These are phyloP conservation scores for Scaptomyza reducta DNA, from an alignment of 2,888 invertebrate species.

Conservation along the genomic window DNA sequence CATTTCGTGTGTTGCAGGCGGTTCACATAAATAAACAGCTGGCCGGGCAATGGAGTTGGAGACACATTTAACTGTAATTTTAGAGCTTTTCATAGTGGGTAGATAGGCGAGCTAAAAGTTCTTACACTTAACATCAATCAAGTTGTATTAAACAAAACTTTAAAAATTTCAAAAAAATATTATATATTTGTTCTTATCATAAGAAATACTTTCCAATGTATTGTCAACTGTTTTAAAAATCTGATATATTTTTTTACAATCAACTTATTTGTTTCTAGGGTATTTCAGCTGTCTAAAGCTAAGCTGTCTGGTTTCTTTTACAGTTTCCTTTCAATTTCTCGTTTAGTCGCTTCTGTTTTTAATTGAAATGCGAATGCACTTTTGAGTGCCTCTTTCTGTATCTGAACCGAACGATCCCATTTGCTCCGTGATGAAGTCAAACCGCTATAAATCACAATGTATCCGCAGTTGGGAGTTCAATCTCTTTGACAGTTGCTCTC, in stretches of 20 bases:
- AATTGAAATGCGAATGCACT: constrained; percentile 81
- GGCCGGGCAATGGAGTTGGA: constrained; percentile 58
- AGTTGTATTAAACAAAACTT: no score
- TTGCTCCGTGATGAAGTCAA: constrained; percentile 42
- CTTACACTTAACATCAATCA: no score
- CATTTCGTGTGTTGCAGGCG: constrained; percentile 63
- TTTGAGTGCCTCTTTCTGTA: constrained; percentile 53
- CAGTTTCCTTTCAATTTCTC: constrained; percentile 33
- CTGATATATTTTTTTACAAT: no score
- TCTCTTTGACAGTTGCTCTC: constrained; percentile 31
- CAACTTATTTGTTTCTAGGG: constrained; percentile 6
- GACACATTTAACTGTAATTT: constrained; percentile 31
- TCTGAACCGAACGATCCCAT: constrained; percentile 35
- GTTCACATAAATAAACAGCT: constrained; percentile 74
- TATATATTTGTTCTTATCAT: no score
- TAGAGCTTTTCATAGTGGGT: neutral
- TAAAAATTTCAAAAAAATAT: no score
- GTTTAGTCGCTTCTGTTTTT: constrained; percentile 61
- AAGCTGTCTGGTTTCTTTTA: constrained; percentile 5
- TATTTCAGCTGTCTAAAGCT: constrained; percentile 8
- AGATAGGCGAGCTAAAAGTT: neutral
- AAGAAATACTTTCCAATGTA: no score
- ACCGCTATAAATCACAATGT: constrained; percentile 58
- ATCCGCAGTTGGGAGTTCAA: constrained; percentile 23
- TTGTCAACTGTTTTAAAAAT: no score